Evolutionary conservation across 2,888 invertebrate genomes (phyloP), one percentile per base, ranked within the genome.

Genomic region (Agriotes lineatus): DNA sequence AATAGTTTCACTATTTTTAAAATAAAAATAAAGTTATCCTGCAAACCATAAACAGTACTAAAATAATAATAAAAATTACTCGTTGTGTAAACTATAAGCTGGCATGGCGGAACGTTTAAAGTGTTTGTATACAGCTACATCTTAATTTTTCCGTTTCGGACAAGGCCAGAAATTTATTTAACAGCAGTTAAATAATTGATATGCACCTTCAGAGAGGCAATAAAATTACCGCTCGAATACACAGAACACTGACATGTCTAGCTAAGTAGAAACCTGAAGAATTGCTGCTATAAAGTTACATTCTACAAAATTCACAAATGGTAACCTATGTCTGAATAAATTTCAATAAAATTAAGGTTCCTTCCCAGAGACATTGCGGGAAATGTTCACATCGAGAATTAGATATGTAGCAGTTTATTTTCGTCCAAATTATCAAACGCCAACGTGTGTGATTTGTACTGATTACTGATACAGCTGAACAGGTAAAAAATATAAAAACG

Each of bases 251-350:
- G 48, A 48, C 52, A 12, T 52, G 52, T 35, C 33, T 52, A 33
- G 14, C 33, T 25, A 33, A 52, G 25, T 18, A 52, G 52, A 52
- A 33, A 52, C 52, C 18, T 52, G 33, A 33, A 16, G 52, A 33
- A 52, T 52, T 33, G 52, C 35, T 30, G 52, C 52, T 33, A 30
- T 52, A 52, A 52, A 52, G 18, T 52, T 33, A 33, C 52, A 25
- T 52, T 52, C 52, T 33, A 52, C 52, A 52, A 52, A 52, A 33
- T 52, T 52, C 52, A 33, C 52, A 52, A 52, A 52, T 52, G 52
- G 52, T 52, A 52, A 52, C 52, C 35, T 52, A 25, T 52, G 33
- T 35, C 33, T 30, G 52, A 52, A 52, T 52, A 52, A 52, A 52
- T 52, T 52, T 52, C 18, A 30, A 52, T 52, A 52, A 52, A 52